Evolutionary conservation across 2,113 vertebrate genomes (phyloP).

Genomic region (Aythya baeri): DNA sequence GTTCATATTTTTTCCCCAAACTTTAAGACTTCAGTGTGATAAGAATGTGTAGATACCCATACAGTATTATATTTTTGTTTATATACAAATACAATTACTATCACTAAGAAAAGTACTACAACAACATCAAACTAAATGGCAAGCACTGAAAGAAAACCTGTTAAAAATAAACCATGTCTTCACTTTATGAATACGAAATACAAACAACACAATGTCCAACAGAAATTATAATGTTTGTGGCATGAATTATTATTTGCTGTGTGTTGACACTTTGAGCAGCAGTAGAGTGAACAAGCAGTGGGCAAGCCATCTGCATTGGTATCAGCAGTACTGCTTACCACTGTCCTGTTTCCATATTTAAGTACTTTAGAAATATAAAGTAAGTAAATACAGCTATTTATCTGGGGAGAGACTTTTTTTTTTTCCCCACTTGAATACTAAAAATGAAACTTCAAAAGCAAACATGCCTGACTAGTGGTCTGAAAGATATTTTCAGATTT

Average conservation of each 20-base stretch:
- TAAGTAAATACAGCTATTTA: neutral
- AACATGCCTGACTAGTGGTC: neutral
- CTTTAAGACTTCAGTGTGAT: neutral
- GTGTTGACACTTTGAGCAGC: neutral
- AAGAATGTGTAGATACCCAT: neutral
- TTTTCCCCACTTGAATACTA: neutral
- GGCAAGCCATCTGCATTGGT: neutral
- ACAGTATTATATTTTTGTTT: neutral
- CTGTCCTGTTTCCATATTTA: neutral
- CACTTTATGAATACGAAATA: neutral
- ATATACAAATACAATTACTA: neutral
- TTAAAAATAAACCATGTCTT: neutral
- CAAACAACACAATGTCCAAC: neutral
- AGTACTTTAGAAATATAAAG: neutral
- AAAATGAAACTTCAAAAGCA: neutral
- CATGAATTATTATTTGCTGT: neutral
- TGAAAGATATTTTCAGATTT: neutral
- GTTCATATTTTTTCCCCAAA: neutral
- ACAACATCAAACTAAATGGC: neutral
- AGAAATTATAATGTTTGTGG: neutral
- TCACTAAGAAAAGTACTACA: neutral
- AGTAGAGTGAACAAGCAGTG: neutral
- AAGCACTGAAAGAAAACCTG: neutral
- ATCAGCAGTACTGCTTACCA: rapidly evolving
- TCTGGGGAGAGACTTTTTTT: neutral